Conservation (phyloP, 1,140 invertebrate genomes). For the Pseudomyrmex pallidus region DNA sequence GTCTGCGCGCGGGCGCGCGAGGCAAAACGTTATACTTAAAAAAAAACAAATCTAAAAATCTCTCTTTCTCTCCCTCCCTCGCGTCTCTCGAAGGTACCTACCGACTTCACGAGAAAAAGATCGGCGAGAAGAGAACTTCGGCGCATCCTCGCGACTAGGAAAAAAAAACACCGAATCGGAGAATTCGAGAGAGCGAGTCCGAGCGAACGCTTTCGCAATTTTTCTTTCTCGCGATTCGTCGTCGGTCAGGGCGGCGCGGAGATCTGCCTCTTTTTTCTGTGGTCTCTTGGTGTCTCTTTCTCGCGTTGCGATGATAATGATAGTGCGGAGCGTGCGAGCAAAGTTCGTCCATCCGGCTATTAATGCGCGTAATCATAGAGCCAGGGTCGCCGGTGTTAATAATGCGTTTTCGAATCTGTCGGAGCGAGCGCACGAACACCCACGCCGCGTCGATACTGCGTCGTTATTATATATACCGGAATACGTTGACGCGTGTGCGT, state of each 20-base stretch:
- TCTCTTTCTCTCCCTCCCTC: neutral
- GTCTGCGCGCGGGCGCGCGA: slow-evolving; percentile 44
- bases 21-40: slow-evolving; percentile 71
- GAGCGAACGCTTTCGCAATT: slow-evolving; percentile 39
- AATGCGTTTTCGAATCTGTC: slow-evolving; percentile 83
- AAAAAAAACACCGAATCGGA: too few species aligned
- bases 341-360: slow-evolving; percentile 81
- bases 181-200: slow-evolving; percentile 6
- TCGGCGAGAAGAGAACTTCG: neutral
- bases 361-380: slow-evolving; percentile 85
- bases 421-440: slow-evolving; percentile 77
- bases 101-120: neutral
- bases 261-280: slow-evolving; percentile 46
- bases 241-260: slow-evolving; percentile 5
- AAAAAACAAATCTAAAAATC: slow-evolving; percentile 7
- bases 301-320: slow-evolving; percentile 79
- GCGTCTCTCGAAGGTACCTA: neutral
- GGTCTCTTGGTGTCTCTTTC: slow-evolving; percentile 60
- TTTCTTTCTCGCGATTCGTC: slow-evolving; percentile 16
- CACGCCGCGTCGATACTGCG: slow-evolving; percentile 75
- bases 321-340: slow-evolving; percentile 79
- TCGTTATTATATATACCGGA: slow-evolving; percentile 64
- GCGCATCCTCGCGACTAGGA: too few species aligned
- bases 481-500: neutral
- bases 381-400: slow-evolving; percentile 83